Percentiles rank a stretch among this genome's conserved stretches.
Evolutionary conservation across 2,797 vertebrate genomes (phyloP).

Genomic region (Botia kubotai): DNA sequence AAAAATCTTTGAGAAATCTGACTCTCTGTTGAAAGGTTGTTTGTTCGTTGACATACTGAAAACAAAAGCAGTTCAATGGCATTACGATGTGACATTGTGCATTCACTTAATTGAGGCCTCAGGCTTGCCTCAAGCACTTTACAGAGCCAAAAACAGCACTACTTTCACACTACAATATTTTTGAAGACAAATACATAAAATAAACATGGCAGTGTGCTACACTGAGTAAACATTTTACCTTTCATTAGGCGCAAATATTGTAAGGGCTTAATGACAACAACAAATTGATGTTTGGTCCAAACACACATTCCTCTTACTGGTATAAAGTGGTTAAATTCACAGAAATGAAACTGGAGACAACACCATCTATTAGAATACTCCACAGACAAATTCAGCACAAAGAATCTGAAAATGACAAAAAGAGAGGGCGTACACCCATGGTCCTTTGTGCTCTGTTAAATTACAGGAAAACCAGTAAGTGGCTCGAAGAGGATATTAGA

Average conservation of each 20-base stretch:
- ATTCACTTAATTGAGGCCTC: slow-evolving; percentile 16
- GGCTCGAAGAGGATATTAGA: neutral
- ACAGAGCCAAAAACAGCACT: neutral
- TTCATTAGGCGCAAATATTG: neutral
- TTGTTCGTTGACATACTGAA: slow-evolving; percentile 1
- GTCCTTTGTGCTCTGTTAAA: slow-evolving; percentile 30
- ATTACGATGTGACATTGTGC: neutral
- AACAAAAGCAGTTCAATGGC: slow-evolving; percentile 11
- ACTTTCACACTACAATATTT: neutral
- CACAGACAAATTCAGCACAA: neutral
- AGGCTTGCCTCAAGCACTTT: slow-evolving; percentile 8
- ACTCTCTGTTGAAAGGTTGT: neutral
- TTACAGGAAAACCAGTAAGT: slow-evolving; percentile 23
- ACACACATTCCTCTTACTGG: neutral
- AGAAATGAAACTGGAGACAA: neutral
- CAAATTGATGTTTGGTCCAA: neutral
- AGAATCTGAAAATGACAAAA: slow-evolving; percentile 17
- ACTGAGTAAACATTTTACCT: neutral
- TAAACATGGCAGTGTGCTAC: neutral
- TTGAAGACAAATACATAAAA: neutral
- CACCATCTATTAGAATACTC: neutral
- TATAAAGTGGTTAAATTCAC: neutral
- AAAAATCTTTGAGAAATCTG: neutral
- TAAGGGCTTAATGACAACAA: neutral
- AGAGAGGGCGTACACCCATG: slow-evolving; percentile 13